Conservation (phyloP, 2,113 vertebrate genomes). For the Illadopsis cleaveri region DNA sequence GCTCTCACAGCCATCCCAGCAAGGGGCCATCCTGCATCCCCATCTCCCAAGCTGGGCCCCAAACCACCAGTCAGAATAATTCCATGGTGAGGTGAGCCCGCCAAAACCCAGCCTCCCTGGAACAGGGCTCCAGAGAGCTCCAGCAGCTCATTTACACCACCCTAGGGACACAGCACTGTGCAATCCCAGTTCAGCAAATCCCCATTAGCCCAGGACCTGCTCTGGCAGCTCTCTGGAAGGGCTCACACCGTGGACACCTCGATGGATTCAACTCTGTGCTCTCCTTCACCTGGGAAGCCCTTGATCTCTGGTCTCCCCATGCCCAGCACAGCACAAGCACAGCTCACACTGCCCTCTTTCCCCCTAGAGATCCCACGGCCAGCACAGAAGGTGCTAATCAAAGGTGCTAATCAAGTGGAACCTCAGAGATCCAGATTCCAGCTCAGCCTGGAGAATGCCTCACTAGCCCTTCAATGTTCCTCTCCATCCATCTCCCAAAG, state of each 20-base stretch:
- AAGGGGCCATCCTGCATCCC: not conserved
- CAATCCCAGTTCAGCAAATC: not conserved
- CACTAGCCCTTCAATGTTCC: not conserved
- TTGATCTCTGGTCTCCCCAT: not conserved
- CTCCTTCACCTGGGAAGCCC: not conserved
- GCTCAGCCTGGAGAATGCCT: not conserved
- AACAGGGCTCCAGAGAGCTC: not conserved
- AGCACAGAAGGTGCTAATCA: not conserved
- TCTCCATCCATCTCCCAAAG: not conserved
- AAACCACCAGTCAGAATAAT: not conserved
- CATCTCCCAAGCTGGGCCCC: not conserved
- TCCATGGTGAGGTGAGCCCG: not conserved
- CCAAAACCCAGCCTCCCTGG: not conserved
- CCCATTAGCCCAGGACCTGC: not conserved
- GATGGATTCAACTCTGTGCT: accelerated
- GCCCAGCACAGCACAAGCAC: not conserved
- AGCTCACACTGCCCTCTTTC: not conserved
- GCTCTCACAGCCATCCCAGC: not conserved
- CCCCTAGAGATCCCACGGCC: accelerated
- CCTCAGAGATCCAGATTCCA: not conserved
- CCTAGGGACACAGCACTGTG: not conserved
- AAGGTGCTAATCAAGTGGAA: not conserved
- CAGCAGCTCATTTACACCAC: not conserved
- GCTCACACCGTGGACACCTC: accelerated
- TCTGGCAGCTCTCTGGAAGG: not conserved